Evolutionary conservation across 2,888 invertebrate species (phyloP), one percentile per base, ranked within the genome.

Genomic region (Archips xylosteana): DNA sequence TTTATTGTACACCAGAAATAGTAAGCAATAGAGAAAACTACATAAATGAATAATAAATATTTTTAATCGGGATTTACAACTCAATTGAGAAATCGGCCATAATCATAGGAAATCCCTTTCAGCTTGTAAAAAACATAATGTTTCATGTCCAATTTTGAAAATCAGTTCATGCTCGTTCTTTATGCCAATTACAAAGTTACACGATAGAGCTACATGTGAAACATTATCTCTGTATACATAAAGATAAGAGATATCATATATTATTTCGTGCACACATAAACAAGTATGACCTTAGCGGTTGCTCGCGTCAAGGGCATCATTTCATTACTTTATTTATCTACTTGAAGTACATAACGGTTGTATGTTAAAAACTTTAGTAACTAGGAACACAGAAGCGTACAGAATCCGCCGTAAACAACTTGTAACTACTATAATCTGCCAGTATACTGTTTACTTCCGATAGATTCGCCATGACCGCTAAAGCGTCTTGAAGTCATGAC

Each of bases 251-350:
- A 70, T 80, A 81, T 80, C 79, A 75, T 54, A 74, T 75, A 62
- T 66, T 77, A 75, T 78, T 78, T 78, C 72, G 63, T 54, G 49
- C 62, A 71, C 70, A 64, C 78, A 82, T 81, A 81, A 84, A 82
- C 82, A 83, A 36, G 61, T 54, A 63, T 77, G 85, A 87, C 88
- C 88, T 89, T 89, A 83, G 74, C 65, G 71, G 60, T 9, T 39
- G 74, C 79, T 77, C 67, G 65, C 65, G 60, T 74, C 82, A 85
- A 86, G 85, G 85, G 81, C 82, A 68, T 75, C 71, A 68, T 71
- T 69, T 71, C n/a, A 65, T 64, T 74, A 71, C 69, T 54, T 65
- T 71, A 71, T 74, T 67, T 63, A 63, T 67, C 65, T 60, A 68
- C 57, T 65, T 61, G 5, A 57, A 63, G 61, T 70, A 45, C 73